phyloP scores from a whole-genome alignment of 2,797 vertebrate species.

The Masticophis lateralis region DNA sequence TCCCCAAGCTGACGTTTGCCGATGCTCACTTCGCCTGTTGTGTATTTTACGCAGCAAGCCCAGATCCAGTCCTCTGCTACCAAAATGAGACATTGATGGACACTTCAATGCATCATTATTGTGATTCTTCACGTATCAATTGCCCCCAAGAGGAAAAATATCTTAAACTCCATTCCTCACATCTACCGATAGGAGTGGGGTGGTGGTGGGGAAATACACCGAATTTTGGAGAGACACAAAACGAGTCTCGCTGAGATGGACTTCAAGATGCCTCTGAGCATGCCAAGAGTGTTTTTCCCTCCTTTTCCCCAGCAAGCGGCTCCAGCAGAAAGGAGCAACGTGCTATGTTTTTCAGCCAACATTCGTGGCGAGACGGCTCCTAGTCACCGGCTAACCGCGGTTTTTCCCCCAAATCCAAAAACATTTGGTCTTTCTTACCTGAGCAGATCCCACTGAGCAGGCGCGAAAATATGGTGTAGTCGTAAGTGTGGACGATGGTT shows the following conservation, averaged over 20 bases:
- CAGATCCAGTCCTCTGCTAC: not conserved
- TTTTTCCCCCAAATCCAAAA: too few relatives aligned
- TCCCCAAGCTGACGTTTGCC: not conserved
- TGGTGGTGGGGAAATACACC: rapidly evolving
- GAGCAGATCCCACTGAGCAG: not conserved
- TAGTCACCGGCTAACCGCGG: rapidly evolving
- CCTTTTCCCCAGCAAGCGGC: not conserved
- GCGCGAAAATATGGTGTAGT: not conserved
- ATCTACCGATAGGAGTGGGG: too few relatives aligned
- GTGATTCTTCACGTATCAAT: not conserved
- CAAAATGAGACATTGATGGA: not conserved
- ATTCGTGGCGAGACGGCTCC: rapidly evolving
- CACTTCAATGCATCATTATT: not conserved
- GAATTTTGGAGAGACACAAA: not conserved
- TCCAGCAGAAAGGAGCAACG: not conserved
- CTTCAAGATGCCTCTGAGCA: not conserved
- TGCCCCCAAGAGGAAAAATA: not conserved
- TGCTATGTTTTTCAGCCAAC: not conserved
- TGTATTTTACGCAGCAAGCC: not conserved
- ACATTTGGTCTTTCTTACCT: not conserved
- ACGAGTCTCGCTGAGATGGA: not conserved
- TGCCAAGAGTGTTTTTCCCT: not conserved
- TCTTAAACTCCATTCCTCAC: not conserved
- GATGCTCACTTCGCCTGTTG: too few relatives aligned
- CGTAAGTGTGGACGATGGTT: not conserved